These are phyloP conservation scores for Mirounga angustirostris DNA, from an alignment of 2,113 vertebrate genomes.

Conservation along the genomic window DNA sequence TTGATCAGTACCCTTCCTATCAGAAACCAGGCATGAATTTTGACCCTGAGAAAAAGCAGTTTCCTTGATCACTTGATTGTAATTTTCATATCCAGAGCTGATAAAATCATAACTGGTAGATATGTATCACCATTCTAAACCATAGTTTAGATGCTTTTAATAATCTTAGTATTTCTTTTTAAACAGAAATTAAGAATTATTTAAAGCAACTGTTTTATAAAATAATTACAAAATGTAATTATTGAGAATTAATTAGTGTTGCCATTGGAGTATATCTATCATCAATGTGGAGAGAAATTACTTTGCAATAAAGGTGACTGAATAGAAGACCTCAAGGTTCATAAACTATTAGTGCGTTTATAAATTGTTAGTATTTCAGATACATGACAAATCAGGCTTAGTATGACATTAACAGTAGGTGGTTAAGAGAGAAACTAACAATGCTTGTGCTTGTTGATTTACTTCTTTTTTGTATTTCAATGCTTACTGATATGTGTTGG, in stretches of 20 bases:
- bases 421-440: background rate
- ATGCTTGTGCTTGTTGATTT: background rate
- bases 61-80: background rate
- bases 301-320: background rate
- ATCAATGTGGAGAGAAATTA: background rate
- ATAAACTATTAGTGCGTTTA: background rate
- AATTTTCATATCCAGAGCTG: background rate
- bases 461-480: background rate
- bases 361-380: background rate
- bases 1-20: background rate
- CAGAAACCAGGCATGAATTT: background rate
- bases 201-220: background rate
- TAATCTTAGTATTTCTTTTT: background rate
- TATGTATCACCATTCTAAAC: background rate
- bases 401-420: background rate
- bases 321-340: background rate
- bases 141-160: background rate
- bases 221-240: background rate
- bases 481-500: background rate
- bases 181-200: background rate
- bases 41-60: background rate
- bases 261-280: background rate
- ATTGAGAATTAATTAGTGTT: slow-evolving; percentile 4
- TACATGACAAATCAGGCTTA: background rate
- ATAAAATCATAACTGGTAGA: background rate